Percentiles rank a stretch among this genome's conserved stretches.
These are phyloP conservation scores for Imbricaverruca yamaguchii DNA, from an alignment of 2,888 invertebrate species.

Conservation along the genomic window DNA sequence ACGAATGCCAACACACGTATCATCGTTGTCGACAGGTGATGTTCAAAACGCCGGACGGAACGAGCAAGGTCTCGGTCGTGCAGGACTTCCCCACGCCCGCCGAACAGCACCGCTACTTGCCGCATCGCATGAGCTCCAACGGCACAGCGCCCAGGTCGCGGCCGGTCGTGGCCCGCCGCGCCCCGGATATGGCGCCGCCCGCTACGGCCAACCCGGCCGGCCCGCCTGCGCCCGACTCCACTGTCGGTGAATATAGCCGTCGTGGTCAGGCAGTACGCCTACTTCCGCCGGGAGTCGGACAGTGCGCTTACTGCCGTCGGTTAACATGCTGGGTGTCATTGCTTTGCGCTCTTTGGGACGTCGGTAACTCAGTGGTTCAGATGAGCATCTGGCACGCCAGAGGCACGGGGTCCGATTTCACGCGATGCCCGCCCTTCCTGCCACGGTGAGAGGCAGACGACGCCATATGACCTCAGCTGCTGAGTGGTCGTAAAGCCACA, in stretches of 20 bases:
- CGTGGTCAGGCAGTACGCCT: background rate
- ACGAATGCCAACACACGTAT: too few species aligned
- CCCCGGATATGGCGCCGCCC: background rate
- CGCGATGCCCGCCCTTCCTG: too few species aligned
- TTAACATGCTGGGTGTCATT: too few species aligned
- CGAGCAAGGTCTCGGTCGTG: conserved; percentile 23
- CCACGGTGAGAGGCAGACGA: too few species aligned
- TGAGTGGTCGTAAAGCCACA: too few species aligned
- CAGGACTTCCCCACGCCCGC: background rate
- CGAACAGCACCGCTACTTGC: background rate
- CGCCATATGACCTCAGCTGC: too few species aligned
- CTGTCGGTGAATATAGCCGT: too few species aligned
- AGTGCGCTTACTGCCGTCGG: too few species aligned
- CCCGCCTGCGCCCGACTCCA: background rate
- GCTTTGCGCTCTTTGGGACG: too few species aligned
- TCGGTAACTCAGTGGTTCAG: too few species aligned
- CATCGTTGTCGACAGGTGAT: conserved; percentile 45
- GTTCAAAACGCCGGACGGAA: conserved; percentile 51
- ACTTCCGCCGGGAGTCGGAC: background rate
- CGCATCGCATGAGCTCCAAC: background rate
- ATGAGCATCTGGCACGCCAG: too few species aligned
- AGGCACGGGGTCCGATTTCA: too few species aligned
- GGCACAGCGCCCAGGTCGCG: background rate
- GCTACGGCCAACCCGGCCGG: background rate
- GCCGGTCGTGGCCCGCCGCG: background rate